A percentile compares a stretch with the other conserved stretches of the same genome.
Evolutionary conservation across 2,113 vertebrate species (phyloP).

Genomic region (Galeopterus variegatus): DNA sequence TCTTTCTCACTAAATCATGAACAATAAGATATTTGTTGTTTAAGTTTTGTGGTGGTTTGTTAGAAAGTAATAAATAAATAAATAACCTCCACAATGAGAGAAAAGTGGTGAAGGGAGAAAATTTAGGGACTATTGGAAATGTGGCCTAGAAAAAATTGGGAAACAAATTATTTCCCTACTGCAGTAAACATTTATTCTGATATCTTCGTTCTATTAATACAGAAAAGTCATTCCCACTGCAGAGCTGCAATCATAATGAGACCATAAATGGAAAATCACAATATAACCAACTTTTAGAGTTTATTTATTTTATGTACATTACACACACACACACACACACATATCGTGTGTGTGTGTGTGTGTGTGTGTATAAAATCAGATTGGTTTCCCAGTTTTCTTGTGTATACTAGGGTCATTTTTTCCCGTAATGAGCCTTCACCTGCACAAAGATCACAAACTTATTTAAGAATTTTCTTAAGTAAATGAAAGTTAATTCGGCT

Average conservation of each 20-base stretch:
- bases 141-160: neutral
- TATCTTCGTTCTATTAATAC: neutral
- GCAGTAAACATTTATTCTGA: neutral
- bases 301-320: neutral
- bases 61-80: neutral
- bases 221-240: neutral
- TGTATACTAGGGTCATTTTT: neutral
- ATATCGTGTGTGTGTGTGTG: neutral
- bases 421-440: neutral
- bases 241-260: neutral
- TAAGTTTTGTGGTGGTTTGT: neutral
- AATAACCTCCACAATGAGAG: neutral
- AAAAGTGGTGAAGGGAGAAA: neutral
- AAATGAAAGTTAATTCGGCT: neutral
- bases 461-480: neutral
- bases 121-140: neutral
- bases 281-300: neutral
- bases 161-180: neutral
- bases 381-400: neutral
- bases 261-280: neutral
- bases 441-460: neutral
- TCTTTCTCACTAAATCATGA: neutral
- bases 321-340: neutral
- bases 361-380: neutral
- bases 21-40: neutral